Evolutionary conservation across 2,113 vertebrate genomes (phyloP).

Genomic region (Lichenostomus cassidix): DNA sequence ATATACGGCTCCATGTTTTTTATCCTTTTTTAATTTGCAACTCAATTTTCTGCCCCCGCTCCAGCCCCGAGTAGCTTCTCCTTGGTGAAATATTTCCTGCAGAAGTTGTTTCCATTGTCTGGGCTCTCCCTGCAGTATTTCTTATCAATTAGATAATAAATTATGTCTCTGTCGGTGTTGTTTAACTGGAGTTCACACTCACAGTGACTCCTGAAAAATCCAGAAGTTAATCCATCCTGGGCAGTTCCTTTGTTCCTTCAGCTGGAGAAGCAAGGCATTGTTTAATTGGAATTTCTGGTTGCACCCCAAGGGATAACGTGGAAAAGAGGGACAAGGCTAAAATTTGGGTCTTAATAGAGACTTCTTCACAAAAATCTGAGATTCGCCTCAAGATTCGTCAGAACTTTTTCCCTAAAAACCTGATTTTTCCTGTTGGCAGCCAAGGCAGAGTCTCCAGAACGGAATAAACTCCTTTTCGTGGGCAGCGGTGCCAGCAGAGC

Average conservation of each 20-base stretch:
- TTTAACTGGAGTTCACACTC: not conserved
- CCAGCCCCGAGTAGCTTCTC: not conserved
- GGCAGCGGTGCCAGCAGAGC: not conserved
- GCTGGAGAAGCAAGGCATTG: not conserved
- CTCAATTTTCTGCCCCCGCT: not conserved
- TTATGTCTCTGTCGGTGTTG: not conserved
- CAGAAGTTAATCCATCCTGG: not conserved
- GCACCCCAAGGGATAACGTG: fast-evolving
- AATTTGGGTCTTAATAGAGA: not conserved
- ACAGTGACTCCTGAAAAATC: not conserved
- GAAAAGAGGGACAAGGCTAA: not conserved
- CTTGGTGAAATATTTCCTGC: not conserved
- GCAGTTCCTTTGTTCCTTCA: not conserved
- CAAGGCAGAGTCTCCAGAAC: not conserved
- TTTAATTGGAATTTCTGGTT: not conserved
- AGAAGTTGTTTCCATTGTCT: not conserved
- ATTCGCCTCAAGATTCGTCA: not conserved
- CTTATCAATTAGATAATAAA: constrained; percentile 24
- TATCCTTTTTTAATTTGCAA: not conserved
- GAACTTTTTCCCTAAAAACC: not conserved
- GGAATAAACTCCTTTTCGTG: not conserved
- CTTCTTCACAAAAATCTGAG: not conserved
- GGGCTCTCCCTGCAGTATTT: not conserved
- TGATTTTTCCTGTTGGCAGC: not conserved
- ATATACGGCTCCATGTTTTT: not conserved